A percentile compares a stretch with the other conserved stretches of the same genome.
phyloP scores from a whole-genome alignment of 1,140 invertebrate species.

The Epicauta chinensis region DNA sequence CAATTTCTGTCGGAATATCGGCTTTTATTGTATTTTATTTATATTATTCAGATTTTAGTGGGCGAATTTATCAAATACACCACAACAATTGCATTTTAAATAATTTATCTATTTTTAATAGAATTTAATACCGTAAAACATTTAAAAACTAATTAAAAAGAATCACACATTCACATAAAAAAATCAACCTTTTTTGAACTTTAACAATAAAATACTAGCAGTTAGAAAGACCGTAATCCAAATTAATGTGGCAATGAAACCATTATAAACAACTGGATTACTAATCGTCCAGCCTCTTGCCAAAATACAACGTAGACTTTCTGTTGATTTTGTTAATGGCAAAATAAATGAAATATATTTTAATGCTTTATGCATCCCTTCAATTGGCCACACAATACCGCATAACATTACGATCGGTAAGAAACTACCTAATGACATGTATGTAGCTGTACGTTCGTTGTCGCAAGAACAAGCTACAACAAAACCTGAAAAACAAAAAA shows the following conservation, averaged over 20 bases:
- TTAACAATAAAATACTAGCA: slow-evolving; percentile 69
- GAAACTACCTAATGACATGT: slow-evolving; percentile 87
- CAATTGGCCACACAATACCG: slow-evolving; percentile 79
- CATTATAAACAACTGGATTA: slow-evolving; percentile 73
- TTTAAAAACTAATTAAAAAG: too few relatives aligned
- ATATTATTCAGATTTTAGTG: too few relatives aligned
- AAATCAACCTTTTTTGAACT: slow-evolving; percentile 67
- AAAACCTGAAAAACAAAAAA: slow-evolving; percentile 56
- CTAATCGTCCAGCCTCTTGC: slow-evolving; percentile 80
- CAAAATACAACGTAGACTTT: slow-evolving; percentile 79
- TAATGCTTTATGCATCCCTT: slow-evolving; percentile 76
- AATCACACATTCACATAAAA: too few relatives aligned
- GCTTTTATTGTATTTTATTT: too few relatives aligned
- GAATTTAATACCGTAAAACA: too few relatives aligned
- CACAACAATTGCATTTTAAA: too few relatives aligned
- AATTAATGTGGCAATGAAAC: slow-evolving; percentile 73
- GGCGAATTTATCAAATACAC: too few relatives aligned
- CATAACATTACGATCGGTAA: slow-evolving; percentile 87
- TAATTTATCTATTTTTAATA: too few relatives aligned
- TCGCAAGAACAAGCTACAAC: slow-evolving; percentile 83
- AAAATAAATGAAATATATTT: slow-evolving; percentile 72
- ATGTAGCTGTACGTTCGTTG: slow-evolving; percentile 87
- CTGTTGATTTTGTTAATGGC: slow-evolving; percentile 89
- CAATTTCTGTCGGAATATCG: too few relatives aligned
- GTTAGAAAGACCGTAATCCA: slow-evolving; percentile 83